Evolutionary conservation across 2,113 vertebrate species (phyloP).

Genomic region (Rhineura floridana): DNA sequence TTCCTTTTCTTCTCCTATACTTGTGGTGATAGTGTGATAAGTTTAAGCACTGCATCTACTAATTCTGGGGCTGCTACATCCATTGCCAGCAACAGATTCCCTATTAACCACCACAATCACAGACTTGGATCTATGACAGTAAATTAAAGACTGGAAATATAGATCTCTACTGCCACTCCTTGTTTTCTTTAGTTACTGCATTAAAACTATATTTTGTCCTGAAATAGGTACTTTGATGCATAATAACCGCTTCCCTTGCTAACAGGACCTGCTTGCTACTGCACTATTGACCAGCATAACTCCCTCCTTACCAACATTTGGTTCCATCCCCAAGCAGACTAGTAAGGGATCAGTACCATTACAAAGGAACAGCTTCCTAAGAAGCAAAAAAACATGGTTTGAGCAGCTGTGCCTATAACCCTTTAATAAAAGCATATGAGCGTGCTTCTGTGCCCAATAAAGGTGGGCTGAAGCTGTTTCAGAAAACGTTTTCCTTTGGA

Average conservation of each 20-base stretch:
- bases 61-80: slow-evolving; percentile 34
- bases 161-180: slow-evolving; percentile 24
- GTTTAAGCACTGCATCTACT: not conserved
- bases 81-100: slow-evolving; percentile 66
- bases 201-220: not conserved
- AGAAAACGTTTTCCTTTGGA: slow-evolving; percentile 60
- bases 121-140: slow-evolving; percentile 27
- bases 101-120: slow-evolving; percentile 38
- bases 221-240: not conserved
- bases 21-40: not conserved
- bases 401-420: slow-evolving; percentile 17
- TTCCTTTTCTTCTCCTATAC: slow-evolving; percentile 61
- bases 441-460: slow-evolving; percentile 60
- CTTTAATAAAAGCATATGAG: slow-evolving; percentile 54
- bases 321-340: not conserved
- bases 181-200: slow-evolving; percentile 18
- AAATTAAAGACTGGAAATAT: slow-evolving; percentile 29
- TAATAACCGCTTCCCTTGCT: slow-evolving; percentile 18
- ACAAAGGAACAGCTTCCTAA: not conserved
- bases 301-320: not conserved
- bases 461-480: slow-evolving; percentile 40
- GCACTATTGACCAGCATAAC: slow-evolving; percentile 35
- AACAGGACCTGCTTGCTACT: slow-evolving; percentile 31
- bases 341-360: not conserved
- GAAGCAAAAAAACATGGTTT: not conserved